Conservation (phyloP, 2,888 invertebrate species). For the Trachelus stipa region DNA sequence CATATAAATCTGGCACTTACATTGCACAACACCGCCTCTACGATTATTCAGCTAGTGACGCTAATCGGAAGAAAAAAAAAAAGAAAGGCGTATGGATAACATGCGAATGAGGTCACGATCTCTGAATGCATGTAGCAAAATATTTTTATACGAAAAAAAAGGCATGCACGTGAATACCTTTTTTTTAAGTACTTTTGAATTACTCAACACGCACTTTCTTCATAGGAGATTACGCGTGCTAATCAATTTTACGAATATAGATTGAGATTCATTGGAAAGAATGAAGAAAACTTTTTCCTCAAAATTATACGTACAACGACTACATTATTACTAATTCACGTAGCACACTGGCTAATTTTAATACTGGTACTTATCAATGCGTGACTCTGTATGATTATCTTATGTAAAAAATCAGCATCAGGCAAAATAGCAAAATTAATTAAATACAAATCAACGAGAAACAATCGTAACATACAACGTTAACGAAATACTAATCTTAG, state of each 20-base stretch:
- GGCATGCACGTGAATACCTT: neutral
- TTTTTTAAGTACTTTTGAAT: neutral
- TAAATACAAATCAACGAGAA: neutral
- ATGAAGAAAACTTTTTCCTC: neutral
- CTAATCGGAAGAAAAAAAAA: conserved; percentile 23
- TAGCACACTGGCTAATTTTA: neutral
- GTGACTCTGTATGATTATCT: neutral
- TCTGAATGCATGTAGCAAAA: neutral
- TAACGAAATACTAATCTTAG: neutral
- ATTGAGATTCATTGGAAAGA: neutral
- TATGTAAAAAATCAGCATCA: neutral
- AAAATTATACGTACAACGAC: neutral
- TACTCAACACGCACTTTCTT: neutral
- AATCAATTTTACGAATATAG: neutral
- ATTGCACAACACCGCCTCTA: conserved; percentile 37
- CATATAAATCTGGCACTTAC: conserved; percentile 61
- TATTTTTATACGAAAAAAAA: conserved; percentile 4
- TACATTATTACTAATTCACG: neutral
- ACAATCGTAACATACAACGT: neutral
- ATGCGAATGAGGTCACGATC: neutral
- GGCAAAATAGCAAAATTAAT: neutral
- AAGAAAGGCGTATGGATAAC: neutral
- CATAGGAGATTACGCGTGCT: neutral
- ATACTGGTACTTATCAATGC: neutral
- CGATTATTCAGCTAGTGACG: conserved; percentile 32